Percentiles rank a stretch among this genome's conserved stretches.
Evolutionary conservation across 2,797 vertebrate genomes (phyloP).

Genomic region (Pangasius mekongensis): DNA sequence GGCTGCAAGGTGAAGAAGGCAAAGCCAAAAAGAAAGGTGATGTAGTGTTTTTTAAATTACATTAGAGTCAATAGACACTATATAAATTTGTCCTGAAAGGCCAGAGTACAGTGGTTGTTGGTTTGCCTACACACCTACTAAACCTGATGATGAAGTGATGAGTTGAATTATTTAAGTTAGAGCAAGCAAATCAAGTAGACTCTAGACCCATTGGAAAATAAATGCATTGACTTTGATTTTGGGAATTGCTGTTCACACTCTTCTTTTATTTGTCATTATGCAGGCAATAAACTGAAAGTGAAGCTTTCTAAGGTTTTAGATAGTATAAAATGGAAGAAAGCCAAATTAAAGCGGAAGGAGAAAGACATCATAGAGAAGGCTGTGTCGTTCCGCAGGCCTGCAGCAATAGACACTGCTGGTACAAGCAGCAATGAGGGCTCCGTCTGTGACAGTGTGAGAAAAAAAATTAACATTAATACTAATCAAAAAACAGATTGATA

Average conservation of each 20-base stretch:
- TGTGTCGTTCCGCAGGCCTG: constrained; percentile 25
- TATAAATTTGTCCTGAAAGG: not conserved
- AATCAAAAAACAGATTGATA: not conserved
- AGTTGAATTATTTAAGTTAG: not conserved
- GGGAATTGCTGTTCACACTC: not conserved
- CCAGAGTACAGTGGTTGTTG: not conserved
- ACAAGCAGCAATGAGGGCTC: constrained; percentile 65
- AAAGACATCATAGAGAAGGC: constrained; percentile 50
- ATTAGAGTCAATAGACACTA: not conserved
- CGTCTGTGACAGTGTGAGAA: constrained; percentile 66
- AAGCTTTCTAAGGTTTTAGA: constrained; percentile 68
- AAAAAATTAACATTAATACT: not conserved
- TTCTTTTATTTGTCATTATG: constrained; percentile 13
- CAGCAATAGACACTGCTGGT: constrained; percentile 41
- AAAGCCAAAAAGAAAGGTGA: constrained; percentile 73
- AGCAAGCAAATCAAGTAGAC: not conserved
- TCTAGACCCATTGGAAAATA: not conserved
- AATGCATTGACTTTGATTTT: not conserved
- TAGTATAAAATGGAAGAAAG: constrained; percentile 70
- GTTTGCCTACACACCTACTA: too few relatives aligned
- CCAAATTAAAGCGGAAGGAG: constrained; percentile 65
- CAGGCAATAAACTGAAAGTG: constrained; percentile 71
- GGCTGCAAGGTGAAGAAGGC: constrained; percentile 56
- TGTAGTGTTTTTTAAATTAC: constrained; percentile 24
- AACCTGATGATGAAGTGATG: not conserved